Conservation (phyloP, 2,888 invertebrate species). For the Himalopsyche japonica region DNA sequence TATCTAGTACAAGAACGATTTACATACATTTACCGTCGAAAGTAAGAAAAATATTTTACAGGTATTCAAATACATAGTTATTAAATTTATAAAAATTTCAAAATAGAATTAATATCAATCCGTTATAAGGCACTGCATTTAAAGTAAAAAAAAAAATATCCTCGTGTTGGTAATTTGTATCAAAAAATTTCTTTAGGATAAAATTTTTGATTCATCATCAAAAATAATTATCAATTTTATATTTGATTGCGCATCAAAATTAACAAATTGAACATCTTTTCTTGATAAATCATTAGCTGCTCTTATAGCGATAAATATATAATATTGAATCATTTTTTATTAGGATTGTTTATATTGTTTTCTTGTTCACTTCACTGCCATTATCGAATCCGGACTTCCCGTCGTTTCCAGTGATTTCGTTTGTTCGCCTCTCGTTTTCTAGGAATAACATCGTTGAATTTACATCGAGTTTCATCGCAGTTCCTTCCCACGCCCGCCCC, state of each 20-base stretch:
- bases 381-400: background rate
- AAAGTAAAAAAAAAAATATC: background rate
- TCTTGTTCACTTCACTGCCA: background rate
- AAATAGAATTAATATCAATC: background rate
- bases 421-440: slow-evolving; percentile 27
- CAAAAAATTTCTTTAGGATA: background rate
- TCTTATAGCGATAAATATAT: background rate
- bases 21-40: background rate
- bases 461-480: slow-evolving; percentile 12
- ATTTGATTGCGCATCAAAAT: background rate
- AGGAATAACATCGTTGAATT: slow-evolving; percentile 24
- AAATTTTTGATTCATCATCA: background rate
- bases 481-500: background rate
- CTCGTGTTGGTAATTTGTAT: background rate
- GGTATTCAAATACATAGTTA: background rate
- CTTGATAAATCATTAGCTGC: background rate
- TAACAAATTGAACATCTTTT: background rate
- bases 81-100: background rate
- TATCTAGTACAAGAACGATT: background rate
- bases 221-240: background rate
- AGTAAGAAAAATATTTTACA: background rate
- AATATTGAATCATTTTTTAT: background rate
- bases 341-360: background rate
- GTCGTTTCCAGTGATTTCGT: background rate
- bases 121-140: background rate